Conservation (phyloP, 2,797 vertebrate genomes). For the Petrocephalus schoutedeni region DNA sequence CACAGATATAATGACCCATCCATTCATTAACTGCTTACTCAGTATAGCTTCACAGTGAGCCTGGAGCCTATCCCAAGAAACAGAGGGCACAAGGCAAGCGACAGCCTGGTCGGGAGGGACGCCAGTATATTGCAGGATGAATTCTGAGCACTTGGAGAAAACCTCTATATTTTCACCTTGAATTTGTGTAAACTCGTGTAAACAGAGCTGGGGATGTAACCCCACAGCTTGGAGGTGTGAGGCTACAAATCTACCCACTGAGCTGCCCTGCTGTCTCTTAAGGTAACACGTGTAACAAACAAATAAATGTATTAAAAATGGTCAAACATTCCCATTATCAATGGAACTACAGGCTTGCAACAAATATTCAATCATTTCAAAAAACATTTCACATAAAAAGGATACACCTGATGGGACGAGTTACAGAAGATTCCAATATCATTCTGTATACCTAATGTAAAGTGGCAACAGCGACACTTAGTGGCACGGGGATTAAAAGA, state of each 20-base stretch:
- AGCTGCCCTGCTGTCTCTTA: not conserved
- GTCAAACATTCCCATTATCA: not conserved
- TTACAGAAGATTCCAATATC: not conserved
- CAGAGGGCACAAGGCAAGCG: not conserved
- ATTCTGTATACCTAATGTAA: not conserved
- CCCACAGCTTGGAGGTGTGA: not conserved
- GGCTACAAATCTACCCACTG: not conserved
- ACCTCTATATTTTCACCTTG: not conserved
- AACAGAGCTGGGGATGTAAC: not conserved
- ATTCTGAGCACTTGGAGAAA: not conserved
- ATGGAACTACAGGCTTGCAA: not conserved
- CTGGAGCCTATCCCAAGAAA: not conserved
- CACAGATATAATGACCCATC: not conserved
- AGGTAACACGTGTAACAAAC: not conserved
- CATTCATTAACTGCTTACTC: not conserved
- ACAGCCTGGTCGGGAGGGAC: not conserved
- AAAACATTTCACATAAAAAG: not conserved
- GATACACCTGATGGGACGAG: not conserved
- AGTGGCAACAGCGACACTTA: not conserved
- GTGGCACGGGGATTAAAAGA: not conserved
- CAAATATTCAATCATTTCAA: not conserved
- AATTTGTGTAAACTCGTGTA: not conserved
- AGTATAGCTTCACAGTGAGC: not conserved
- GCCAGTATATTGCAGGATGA: not conserved
- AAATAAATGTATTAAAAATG: not conserved